These are phyloP conservation scores for Malurus melanocephalus DNA, from an alignment of 2,113 vertebrate species.

Conservation along the genomic window DNA sequence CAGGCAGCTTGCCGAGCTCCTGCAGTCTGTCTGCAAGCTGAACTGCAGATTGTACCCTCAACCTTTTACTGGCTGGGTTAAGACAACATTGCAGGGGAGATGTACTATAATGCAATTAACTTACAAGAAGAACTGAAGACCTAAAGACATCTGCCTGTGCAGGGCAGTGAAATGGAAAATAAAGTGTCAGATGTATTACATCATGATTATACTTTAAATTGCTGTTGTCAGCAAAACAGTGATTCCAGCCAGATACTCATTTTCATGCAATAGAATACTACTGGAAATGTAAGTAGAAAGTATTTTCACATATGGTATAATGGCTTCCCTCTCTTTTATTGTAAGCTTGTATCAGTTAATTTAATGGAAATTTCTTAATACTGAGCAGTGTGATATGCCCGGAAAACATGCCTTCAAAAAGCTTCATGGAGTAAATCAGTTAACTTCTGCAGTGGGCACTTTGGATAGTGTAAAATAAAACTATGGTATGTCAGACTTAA, in stretches of 20 bases:
- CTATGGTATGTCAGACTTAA: background rate
- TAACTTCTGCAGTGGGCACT: background rate
- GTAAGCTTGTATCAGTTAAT: background rate
- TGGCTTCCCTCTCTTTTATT: background rate
- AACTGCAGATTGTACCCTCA: background rate
- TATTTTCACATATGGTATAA: background rate
- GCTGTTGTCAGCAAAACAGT: background rate
- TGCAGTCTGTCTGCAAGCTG: background rate
- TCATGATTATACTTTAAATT: background rate
- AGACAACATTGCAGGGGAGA: background rate
- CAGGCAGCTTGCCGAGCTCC: background rate
- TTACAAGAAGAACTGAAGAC: background rate
- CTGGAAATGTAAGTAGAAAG: background rate
- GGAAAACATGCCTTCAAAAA: background rate
- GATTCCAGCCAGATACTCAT: background rate
- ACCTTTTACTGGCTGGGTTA: background rate
- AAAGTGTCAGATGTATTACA: background rate
- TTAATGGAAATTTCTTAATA: background rate
- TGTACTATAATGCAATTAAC: background rate
- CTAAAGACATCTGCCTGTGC: background rate
- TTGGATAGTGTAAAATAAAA: background rate
- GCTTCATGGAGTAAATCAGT: background rate
- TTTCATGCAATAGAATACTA: background rate
- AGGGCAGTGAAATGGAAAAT: background rate
- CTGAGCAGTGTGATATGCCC: background rate